Evolutionary conservation across 2,888 invertebrate genomes (phyloP).

Genomic region (Tricholauxania praeusta): DNA sequence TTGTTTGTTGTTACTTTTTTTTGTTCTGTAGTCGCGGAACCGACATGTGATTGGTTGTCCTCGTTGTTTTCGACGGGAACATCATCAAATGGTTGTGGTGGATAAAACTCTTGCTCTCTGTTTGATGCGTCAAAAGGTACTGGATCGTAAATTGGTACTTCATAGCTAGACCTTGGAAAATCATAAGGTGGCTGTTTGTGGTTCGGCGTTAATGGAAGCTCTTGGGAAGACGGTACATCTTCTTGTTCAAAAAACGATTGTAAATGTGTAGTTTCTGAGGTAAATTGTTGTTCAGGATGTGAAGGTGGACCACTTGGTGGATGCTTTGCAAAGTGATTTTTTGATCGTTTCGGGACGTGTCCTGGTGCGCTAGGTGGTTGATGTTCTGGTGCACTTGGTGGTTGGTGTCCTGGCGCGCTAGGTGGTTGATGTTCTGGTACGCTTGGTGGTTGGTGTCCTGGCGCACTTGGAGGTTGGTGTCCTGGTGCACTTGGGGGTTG

Average conservation of each 20-base stretch:
- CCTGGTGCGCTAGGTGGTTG: background rate
- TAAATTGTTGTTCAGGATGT: conserved; percentile 19
- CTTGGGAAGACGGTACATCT: conserved; percentile 55
- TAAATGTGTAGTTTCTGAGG: conserved; percentile 22
- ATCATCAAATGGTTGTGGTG: conserved; percentile 55
- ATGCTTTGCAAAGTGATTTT: background rate
- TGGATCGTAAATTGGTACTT: conserved; percentile 66
- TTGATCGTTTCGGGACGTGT: too few relatives aligned
- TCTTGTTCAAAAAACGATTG: conserved; percentile 42
- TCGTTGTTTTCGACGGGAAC: conserved; percentile 11
- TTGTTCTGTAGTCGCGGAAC: conserved; percentile 18
- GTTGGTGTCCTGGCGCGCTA: background rate
- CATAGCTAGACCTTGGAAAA: conserved; percentile 65
- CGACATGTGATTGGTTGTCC: conserved; percentile 27
- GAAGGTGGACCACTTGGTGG: background rate
- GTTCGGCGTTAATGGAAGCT: conserved; percentile 61
- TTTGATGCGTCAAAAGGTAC: conserved; percentile 61
- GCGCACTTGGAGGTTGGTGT: background rate
- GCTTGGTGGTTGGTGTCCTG: background rate
- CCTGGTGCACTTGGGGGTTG: too few relatives aligned
- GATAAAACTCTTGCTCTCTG: conserved; percentile 57
- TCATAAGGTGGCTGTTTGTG: conserved; percentile 62
- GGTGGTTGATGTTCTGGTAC: background rate
- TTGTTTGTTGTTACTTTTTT: background rate
- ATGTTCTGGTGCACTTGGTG: background rate